Percentiles rank a stretch among this genome's conserved stretches.
Conservation (phyloP, 2,888 invertebrate species). For the Ommatoiulus sabulosus region DNA sequence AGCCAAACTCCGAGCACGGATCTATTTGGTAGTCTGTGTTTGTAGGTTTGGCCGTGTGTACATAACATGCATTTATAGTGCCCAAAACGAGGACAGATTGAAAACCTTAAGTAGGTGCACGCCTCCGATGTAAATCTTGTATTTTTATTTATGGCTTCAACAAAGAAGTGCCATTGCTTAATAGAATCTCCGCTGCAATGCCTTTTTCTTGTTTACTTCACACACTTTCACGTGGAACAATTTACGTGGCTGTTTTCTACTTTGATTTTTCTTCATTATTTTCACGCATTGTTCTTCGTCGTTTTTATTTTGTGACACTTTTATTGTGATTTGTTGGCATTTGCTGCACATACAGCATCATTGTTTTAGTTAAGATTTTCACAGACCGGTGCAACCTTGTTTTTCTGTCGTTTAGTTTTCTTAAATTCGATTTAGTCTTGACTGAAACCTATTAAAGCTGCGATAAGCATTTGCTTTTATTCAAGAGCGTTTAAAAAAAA, state of each 20-base stretch:
- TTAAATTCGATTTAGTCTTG: neutral
- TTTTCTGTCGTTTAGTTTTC: neutral
- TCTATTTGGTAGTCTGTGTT: neutral
- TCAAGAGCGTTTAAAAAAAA: too few species aligned
- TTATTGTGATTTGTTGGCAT: neutral
- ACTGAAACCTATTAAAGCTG: too few species aligned
- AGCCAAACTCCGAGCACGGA: neutral
- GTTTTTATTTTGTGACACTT: neutral
- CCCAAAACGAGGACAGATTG: constrained; percentile 8
- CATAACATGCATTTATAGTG: constrained; percentile 34
- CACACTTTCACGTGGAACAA: neutral
- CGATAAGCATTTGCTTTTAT: too few species aligned
- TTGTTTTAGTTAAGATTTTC: constrained; percentile 10
- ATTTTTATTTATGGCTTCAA: constrained; percentile 42
- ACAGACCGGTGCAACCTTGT: neutral
- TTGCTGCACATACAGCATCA: neutral
- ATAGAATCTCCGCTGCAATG: constrained; percentile 10
- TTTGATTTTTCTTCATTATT: neutral
- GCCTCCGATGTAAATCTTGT: constrained; percentile 52
- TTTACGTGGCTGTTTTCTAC: neutral
- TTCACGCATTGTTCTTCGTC: neutral
- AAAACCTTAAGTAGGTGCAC: constrained; percentile 34
- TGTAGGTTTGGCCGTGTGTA: neutral
- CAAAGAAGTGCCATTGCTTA: neutral
- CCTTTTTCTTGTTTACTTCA: neutral